phyloP scores from a whole-genome alignment of 2,797 vertebrate species.

The Champsocephalus gunnari region DNA sequence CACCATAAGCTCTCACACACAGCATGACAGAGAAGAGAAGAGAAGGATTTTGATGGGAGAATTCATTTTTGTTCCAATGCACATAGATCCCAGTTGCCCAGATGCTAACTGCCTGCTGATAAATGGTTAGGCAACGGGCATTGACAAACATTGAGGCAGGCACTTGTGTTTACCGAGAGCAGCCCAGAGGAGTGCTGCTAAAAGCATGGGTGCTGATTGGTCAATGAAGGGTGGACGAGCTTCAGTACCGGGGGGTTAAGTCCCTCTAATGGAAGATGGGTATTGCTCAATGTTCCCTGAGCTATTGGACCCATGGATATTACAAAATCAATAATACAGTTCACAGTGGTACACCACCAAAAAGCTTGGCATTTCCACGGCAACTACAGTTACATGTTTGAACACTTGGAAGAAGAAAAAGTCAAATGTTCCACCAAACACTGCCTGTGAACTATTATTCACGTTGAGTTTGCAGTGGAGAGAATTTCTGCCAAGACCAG shows the following conservation, averaged over 20 bases:
- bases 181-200: constrained; percentile 80
- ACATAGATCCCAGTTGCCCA: constrained; percentile 78
- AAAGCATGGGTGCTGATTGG: constrained; percentile 86
- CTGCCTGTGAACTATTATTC: constrained; percentile 34
- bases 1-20: constrained; percentile 47
- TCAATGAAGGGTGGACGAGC: constrained; percentile 78
- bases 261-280: constrained; percentile 77
- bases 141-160: constrained; percentile 86
- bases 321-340: constrained; percentile 65
- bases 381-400: constrained; percentile 35
- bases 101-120: constrained; percentile 82
- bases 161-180: constrained; percentile 84
- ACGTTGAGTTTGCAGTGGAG: constrained; percentile 36
- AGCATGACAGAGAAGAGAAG: constrained; percentile 12
- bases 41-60: constrained; percentile 18
- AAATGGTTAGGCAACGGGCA: constrained; percentile 86
- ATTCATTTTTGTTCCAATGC: constrained; percentile 60
- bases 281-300: constrained; percentile 81
- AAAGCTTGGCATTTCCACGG: constrained; percentile 40
- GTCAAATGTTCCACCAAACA: constrained; percentile 31
- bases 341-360: constrained; percentile 36
- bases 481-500: constrained; percentile 60
- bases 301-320: constrained; percentile 63
- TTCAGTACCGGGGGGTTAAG: constrained; percentile 54
- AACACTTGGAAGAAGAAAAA: constrained; percentile 13